Evolutionary conservation across 2,797 vertebrate genomes (phyloP).

Genomic region (Bovichtus variegatus): DNA sequence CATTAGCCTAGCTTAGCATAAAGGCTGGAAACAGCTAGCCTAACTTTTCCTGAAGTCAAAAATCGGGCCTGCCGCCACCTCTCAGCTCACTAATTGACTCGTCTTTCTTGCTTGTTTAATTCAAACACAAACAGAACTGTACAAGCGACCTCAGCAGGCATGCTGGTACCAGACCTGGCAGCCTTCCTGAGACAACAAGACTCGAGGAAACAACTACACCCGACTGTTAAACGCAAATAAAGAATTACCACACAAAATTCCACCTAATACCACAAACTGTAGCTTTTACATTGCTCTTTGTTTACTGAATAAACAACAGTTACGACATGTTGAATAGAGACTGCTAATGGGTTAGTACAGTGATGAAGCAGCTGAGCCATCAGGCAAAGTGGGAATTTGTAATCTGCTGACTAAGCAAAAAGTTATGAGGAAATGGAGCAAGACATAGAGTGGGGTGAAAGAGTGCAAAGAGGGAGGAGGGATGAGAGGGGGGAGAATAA

Average conservation of each 20-base stretch:
- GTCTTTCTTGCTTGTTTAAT: neutral
- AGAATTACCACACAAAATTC: neutral
- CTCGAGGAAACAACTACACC: neutral
- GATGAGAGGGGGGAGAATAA: slow-evolving; percentile 44
- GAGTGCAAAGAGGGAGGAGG: slow-evolving; percentile 61
- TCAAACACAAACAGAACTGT: neutral
- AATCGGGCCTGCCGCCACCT: neutral
- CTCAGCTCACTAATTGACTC: neutral
- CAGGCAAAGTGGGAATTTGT: slow-evolving; percentile 37
- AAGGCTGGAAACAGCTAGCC: neutral
- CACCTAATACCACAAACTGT: neutral
- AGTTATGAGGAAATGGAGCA: slow-evolving; percentile 43
- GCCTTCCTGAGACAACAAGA: neutral
- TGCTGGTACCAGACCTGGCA: neutral
- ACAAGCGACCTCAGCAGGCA: neutral
- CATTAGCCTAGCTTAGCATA: neutral
- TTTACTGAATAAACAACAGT: neutral
- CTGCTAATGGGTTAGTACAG: neutral
- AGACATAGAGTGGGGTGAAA: slow-evolving; percentile 48
- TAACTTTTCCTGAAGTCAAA: neutral
- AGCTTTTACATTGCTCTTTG: neutral
- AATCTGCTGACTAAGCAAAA: slow-evolving; percentile 68
- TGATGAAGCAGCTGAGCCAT: neutral
- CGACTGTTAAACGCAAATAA: neutral
- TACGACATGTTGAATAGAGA: neutral